phyloP scores from a whole-genome alignment of 2,797 vertebrate genomes.

The Propithecus perrieri region DNA sequence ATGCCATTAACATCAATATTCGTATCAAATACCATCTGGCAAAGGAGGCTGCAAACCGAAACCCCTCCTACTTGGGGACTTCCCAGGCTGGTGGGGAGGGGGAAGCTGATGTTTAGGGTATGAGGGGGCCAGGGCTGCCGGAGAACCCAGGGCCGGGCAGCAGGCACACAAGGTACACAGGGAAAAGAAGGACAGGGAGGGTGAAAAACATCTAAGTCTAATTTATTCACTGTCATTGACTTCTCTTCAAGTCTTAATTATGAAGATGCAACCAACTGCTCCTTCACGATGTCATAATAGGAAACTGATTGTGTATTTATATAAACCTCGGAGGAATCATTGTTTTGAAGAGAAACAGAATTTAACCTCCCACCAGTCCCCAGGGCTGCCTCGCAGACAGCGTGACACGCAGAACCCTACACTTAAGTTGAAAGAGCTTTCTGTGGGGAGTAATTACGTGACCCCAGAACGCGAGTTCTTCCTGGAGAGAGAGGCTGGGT shows the following conservation, averaged over 20 bases:
- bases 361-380: constrained; percentile 60
- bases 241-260: constrained; percentile 77
- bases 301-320: constrained; percentile 76
- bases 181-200: neutral
- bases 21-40: constrained; percentile 76
- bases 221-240: constrained; percentile 66
- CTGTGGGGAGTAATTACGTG: constrained; percentile 63
- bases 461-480: constrained; percentile 61
- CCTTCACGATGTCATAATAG: constrained; percentile 68
- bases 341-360: constrained; percentile 75
- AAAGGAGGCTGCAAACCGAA: constrained; percentile 28
- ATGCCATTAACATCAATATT: constrained; percentile 72
- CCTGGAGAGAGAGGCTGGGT: constrained; percentile 23
- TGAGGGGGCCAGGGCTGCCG: neutral
- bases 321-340: constrained; percentile 62
- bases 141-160: neutral
- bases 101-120: neutral
- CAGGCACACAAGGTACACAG: neutral
- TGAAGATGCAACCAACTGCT: constrained; percentile 66
- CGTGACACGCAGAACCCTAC: constrained; percentile 33
- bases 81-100: neutral
- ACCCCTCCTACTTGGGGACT: constrained; percentile 29
- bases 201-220: neutral
- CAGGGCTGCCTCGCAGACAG: constrained; percentile 33
- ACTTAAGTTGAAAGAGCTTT: constrained; percentile 66